These are phyloP conservation scores for Anagrus nilaparvatae DNA, from an alignment of 1,140 invertebrate genomes.

Conservation along the genomic window DNA sequence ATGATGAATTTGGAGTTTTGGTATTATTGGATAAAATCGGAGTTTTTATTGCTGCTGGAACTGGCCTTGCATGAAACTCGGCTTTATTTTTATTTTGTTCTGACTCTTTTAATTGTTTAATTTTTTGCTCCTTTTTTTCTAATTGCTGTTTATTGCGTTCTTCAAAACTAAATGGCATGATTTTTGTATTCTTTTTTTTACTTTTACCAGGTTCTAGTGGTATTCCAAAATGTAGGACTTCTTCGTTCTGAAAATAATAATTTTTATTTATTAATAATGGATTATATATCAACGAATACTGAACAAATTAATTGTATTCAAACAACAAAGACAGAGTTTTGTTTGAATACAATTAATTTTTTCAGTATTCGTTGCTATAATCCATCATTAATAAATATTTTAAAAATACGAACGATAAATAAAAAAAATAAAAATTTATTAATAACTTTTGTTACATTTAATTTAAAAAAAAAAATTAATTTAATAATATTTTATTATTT, in stretches of 20 bases:
- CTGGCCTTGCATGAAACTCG: constrained; percentile 40
- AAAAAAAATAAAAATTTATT: not conserved
- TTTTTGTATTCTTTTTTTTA: constrained; percentile 23
- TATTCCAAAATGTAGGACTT: constrained; percentile 34
- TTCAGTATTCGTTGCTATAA: too few species aligned
- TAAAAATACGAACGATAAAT: not conserved
- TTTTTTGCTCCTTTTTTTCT: constrained; percentile 43
- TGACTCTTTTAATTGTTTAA: constrained; percentile 33
- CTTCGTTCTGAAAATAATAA: constrained; percentile 13
- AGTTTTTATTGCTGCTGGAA: constrained; percentile 24
- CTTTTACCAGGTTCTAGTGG: constrained; percentile 19
- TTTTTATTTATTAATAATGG: not conserved
- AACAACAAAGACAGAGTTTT: not conserved
- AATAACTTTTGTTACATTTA: not conserved
- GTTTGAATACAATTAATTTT: too few species aligned
- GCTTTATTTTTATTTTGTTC: constrained; percentile 28
- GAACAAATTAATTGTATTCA: not conserved
- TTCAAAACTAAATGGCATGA: constrained; percentile 47
- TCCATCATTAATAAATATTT: too few species aligned
- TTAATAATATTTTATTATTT: not conserved
- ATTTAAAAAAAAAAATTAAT: not conserved
- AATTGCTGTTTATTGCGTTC: constrained; percentile 39
- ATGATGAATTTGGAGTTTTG: constrained; percentile 7
- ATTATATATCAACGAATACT: not conserved
- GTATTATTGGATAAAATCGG: constrained; percentile 11